Conservation (phyloP, 2,888 invertebrate species). For the Amiota communis region DNA sequence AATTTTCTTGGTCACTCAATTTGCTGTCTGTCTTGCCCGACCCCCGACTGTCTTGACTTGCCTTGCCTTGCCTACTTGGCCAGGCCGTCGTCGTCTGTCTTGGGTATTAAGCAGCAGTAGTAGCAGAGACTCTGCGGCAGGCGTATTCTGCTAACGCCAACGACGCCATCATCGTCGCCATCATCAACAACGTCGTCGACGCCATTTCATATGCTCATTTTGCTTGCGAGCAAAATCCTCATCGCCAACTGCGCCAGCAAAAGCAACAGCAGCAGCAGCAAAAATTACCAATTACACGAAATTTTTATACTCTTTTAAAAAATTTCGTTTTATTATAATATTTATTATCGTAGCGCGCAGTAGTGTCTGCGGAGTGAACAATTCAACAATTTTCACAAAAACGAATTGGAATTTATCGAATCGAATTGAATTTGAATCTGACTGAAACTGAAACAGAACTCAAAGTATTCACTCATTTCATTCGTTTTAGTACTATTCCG, state of each 20-base stretch:
- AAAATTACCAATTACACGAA: slow-evolving; percentile 73
- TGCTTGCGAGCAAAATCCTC: slow-evolving; percentile 24
- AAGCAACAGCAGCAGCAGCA: slow-evolving; percentile 53
- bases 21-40: background rate
- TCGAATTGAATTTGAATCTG: slow-evolving; percentile 15
- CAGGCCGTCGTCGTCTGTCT: too few species aligned
- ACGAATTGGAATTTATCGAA: background rate
- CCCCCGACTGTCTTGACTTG: too few species aligned
- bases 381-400: slow-evolving; percentile 36
- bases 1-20: slow-evolving; percentile 6
- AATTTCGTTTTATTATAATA: slow-evolving; percentile 74
- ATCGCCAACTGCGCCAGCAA: slow-evolving; percentile 31
- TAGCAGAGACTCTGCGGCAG: background rate
- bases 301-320: slow-evolving; percentile 74
- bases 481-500: too few species aligned
- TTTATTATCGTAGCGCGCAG: slow-evolving; percentile 73
- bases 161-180: slow-evolving; percentile 7
- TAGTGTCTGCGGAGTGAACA: slow-evolving; percentile 70
- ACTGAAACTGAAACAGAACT: background rate
- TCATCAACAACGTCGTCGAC: slow-evolving; percentile 3
- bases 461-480: slow-evolving; percentile 23
- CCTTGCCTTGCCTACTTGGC: too few species aligned
- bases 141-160: background rate
- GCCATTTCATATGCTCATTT: slow-evolving; percentile 8
- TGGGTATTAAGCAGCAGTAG: background rate